Base-by-base conservation (phyloP, 2,888 invertebrate genomes). In the Enchytraeus crypticus region DNA sequence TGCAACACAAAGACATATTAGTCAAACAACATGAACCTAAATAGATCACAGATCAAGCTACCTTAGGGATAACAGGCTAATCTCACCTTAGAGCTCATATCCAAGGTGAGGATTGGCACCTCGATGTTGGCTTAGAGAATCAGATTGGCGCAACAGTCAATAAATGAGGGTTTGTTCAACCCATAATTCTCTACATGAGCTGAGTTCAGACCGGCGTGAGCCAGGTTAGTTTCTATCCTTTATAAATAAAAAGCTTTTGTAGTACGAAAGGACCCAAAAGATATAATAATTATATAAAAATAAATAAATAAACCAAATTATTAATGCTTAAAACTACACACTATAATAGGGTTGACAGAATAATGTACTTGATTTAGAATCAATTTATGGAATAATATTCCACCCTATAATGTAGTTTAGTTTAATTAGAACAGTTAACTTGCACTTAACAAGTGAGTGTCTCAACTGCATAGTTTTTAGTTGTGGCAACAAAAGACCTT, bases 121-220 rank as follows among this genome's bases (percentile, higher is more conserved):
- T 88, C 88, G 87, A 88, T 88, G 88, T 88, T 88, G 88, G 86
- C 88, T 87, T 87, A 87, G 85, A 83, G 77, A 83, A 81, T 82
- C 83, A 81, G 83, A 23, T 83, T 81, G 83, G 83, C 83, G 86
- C 75, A 87, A 84, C 79, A 81, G 83, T 83, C 85, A 82, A 83
- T 82, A 81, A 68, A 61, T 67, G 71, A 65, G 59, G 71, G 62
- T 79, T 80, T 81, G 85, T 86, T 84, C 87, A 86, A 87, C 86
- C 83, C 84, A 87, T 86, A 84, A 86, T 85, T 84, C 84, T 84
- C 86, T 87, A 87, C 87, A 87, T 87, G 87, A 88, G 87, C 86
- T 88, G 87, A 88, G 87, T 88, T 88, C 85, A 88, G 84, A 87
- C 86, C 87, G 87, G 86, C 82, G 85, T 86, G 74, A 88, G 85